Evolutionary conservation across 2,888 invertebrate genomes (phyloP), one percentile per base, ranked within the genome.

Genomic region (Ophion ellenae): DNA sequence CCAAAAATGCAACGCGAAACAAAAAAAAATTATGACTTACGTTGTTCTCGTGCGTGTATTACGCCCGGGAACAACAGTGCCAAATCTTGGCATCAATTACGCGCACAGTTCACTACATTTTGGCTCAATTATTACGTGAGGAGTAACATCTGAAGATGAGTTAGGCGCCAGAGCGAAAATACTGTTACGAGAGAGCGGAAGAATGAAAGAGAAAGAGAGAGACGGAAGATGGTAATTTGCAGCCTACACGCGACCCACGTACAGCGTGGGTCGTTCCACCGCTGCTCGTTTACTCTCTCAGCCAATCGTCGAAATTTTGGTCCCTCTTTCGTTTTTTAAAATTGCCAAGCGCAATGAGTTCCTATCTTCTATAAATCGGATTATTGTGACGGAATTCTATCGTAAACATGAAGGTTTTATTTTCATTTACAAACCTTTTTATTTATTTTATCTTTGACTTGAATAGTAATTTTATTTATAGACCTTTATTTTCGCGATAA

Each of bases 171-270:
- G 53, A 40, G 61, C 28, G 28, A 79, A 32, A 63, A 67, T 57
- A 67, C 47, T 36, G 61, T 74, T 61, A 28, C 47, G 20, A 76
- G 76, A 57, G 5, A 45, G 53, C 53, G 53, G 14, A 53, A 17
- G 14, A 53, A 53, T 53, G 53, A 66, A 20, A 66, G 64, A 32
- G 10, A 47, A 17, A 75, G 40, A 66, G 5, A 76, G 76, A 77
- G 67, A 77, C 14, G 64, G 77, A 70, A 24, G 64, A 24, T 32
- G 32, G 24, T 64, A 80, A 80, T 80, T 71, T 71, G 40, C 71
- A 73, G 53, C 79, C 79, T 73, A 80, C 79, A 80, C 79, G 40
- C 79, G 64, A 64, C 71, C 79, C 79, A 80, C 79, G 79, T 61
- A 11, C 14, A 53, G 45, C 64, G 79, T 80, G 71, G 79, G 79